phyloP scores from a whole-genome alignment of 2,888 invertebrate genomes.

The Papilio protenor region DNA sequence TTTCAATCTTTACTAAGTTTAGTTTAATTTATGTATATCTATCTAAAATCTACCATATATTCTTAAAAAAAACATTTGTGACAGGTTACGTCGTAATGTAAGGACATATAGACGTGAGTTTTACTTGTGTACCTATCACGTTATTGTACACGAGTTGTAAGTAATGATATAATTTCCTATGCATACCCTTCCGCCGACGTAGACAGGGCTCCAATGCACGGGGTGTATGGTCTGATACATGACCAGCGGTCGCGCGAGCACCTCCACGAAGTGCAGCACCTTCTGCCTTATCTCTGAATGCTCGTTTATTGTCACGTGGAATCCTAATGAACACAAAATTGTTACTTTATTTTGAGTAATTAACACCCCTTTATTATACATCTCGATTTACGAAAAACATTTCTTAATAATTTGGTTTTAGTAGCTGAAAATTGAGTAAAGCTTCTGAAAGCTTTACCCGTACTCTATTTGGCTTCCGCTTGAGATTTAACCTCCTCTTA shows the following conservation, averaged over 20 bases:
- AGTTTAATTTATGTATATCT: too few relatives aligned
- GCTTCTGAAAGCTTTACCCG: too few relatives aligned
- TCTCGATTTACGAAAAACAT: background rate
- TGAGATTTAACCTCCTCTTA: too few relatives aligned
- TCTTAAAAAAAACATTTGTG: too few relatives aligned
- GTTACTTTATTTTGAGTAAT: conserved; percentile 2
- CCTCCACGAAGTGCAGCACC: conserved; percentile 97
- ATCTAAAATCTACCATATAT: conserved; percentile 83
- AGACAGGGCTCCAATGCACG: conserved; percentile 97
- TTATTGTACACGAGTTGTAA: conserved; percentile 81
- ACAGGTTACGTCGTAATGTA: too few relatives aligned
- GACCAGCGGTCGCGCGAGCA: conserved; percentile 98
- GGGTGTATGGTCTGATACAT: conserved; percentile 96
- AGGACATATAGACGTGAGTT: too few relatives aligned
- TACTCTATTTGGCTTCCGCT: too few relatives aligned
- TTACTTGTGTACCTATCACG: conserved; percentile 63
- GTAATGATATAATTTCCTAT: background rate
- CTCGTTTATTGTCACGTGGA: conserved; percentile 94
- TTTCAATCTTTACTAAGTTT: too few relatives aligned
- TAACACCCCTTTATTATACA: background rate
- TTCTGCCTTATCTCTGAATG: conserved; percentile 95
- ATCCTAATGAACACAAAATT: conserved; percentile 84
- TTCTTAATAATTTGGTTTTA: background rate
- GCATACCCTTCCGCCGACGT: conserved; percentile 91
- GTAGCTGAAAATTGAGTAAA: too few relatives aligned